phyloP scores from a whole-genome alignment of 2,888 invertebrate species.

The Cataglyphis albicans region DNA sequence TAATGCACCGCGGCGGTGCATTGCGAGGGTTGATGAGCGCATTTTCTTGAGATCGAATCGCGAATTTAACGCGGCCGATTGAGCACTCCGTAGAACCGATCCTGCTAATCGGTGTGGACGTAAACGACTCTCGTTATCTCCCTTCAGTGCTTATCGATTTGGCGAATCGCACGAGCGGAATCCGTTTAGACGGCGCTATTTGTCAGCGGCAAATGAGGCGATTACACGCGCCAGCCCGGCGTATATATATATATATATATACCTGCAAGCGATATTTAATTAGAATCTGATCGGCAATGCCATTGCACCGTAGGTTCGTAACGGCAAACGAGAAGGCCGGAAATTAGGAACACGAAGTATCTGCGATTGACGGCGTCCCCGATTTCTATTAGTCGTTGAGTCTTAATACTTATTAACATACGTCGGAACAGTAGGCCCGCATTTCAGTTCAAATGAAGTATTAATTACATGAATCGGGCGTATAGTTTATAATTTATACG shows the following conservation, averaged over 20 bases:
- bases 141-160: conserved; percentile 74
- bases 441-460: not conserved
- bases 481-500: conserved; percentile 3
- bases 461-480: conserved; percentile 5
- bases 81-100: conserved; percentile 64
- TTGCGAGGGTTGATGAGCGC: conserved; percentile 2
- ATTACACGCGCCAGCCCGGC: conserved; percentile 60
- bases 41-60: conserved; percentile 48
- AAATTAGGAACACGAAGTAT: conserved; percentile 38
- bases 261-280: conserved; percentile 69
- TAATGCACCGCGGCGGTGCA: conserved; percentile 4
- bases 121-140: conserved; percentile 76
- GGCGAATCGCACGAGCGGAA: conserved; percentile 73
- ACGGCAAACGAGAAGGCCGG: conserved; percentile 8
- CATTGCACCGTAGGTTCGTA: conserved; percentile 21
- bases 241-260: conserved; percentile 50
- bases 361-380: conserved; percentile 1
- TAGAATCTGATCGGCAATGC: conserved; percentile 64
- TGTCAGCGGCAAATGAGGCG: conserved; percentile 75
- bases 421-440: not conserved
- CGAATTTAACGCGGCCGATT: conserved; percentile 65
- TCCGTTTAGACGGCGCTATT: conserved; percentile 76
- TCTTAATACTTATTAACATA: conserved; percentile 12
- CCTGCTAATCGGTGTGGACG: conserved; percentile 74
- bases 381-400: conserved; percentile 20